Evolutionary conservation across 1,140 invertebrate genomes (phyloP).

Genomic region (Lepidostoma basale): DNA sequence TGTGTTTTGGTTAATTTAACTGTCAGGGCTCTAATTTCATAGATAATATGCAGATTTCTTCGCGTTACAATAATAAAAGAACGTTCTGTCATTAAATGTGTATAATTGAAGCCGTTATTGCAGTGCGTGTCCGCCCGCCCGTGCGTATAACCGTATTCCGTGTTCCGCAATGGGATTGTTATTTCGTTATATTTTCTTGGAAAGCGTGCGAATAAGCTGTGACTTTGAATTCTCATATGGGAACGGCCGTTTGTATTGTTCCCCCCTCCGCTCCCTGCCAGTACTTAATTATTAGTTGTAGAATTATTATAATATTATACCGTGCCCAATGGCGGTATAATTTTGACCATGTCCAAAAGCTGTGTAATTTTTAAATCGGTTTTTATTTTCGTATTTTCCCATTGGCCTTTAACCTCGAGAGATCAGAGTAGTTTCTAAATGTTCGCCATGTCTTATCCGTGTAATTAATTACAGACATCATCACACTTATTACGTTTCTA

Average conservation of each 20-base stretch:
- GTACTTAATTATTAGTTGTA: neutral
- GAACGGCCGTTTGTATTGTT: neutral
- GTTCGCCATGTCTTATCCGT: no score
- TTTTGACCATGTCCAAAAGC: neutral
- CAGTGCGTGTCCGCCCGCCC: no score
- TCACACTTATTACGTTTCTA: no score
- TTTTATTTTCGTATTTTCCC: neutral
- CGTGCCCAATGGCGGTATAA: neutral
- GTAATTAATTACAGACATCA: no score
- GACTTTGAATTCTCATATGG: neutral
- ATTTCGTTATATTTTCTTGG: constrained; percentile 9
- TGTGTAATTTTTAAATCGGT: neutral
- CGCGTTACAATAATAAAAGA: no score
- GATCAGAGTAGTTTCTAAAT: neutral
- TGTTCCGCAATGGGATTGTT: constrained; percentile 14
- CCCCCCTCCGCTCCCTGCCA: neutral
- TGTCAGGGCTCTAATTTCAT: no score
- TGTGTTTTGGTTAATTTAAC: no score
- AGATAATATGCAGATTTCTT: no score
- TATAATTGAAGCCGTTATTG: no score
- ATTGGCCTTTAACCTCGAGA: neutral
- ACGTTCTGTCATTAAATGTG: no score
- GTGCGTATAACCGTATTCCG: constrained; percentile 13
- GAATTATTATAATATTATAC: neutral
- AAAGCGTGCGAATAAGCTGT: constrained; percentile 12